Base-by-base conservation (phyloP, 2,888 invertebrate genomes). In the Tholera decimalis region DNA sequence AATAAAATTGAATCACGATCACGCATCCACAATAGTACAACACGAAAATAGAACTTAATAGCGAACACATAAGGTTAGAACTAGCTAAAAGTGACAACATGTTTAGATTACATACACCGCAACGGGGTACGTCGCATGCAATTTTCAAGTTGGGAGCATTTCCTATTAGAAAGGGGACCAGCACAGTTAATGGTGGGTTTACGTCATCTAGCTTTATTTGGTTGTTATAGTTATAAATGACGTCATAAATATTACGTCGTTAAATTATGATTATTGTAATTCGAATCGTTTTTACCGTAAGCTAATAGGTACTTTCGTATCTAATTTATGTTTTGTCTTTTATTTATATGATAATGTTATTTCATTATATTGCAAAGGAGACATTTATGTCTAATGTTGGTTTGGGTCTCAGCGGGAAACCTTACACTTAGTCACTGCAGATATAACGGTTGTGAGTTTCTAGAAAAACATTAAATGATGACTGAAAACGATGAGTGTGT, bases 131-230 rank as follows among this genome's bases (percentile, higher is more conserved):
- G 33, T 54, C 50, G 77, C 83, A 69, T 84, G 83, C 77, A 79
- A 81, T 82, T 77, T 84, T 79, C 68, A 61, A 58, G 75, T 69
- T 35, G 47, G 65, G 61, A 62, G 73, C 59, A 66, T 69, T 73
- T 78, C 66, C 74, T 73, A 65, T 76, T 72, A 59, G 67, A 51
- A 67, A 73, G 73, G 57, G 71, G 67, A 47, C 35, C 33, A 49
- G 20, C 30, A 7, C 15, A 24, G n/a, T 79, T 65, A 24, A 68
- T 70, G 47, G 54, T 46, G 47, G 61, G 55, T 66, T 54, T 69
- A 71, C 46, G 44, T 66, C 56, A 63, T 55, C 53, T 56, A 67
- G 47, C 37, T 79, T 73, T 78, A 73, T 71, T 58, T 49, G 47
- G 13, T 49, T 54, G 63, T 61, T 62, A 71, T 55, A 60, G 68